Percentiles rank a stretch among this genome's conserved stretches.
Conservation (phyloP, 1,140 invertebrate genomes). For the Drosophila saltans region DNA sequence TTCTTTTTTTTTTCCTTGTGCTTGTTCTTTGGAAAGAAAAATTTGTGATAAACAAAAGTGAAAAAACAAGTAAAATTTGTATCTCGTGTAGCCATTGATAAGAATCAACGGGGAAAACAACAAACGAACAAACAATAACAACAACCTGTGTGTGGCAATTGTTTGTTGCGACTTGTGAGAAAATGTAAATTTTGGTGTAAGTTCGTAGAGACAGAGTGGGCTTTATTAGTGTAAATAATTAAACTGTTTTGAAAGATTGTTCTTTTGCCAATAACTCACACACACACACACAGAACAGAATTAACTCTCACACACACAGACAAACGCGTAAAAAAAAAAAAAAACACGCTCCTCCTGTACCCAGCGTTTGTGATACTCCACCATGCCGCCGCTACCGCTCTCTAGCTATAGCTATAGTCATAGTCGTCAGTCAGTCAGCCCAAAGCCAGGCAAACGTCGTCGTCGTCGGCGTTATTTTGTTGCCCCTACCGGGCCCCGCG, state of each 20-base stretch:
- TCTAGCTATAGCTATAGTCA: constrained; percentile 23
- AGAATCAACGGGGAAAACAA: constrained; percentile 34
- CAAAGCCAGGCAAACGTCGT: constrained; percentile 67
- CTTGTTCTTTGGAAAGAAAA: constrained; percentile 3
- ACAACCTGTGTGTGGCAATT: constrained; percentile 48
- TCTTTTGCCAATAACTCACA: constrained; percentile 31
- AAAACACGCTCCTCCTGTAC: constrained; percentile 78
- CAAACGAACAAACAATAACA: constrained; percentile 32
- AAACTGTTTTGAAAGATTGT: constrained; percentile 6
- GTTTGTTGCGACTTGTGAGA: constrained; percentile 18
- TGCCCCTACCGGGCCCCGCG: constrained; percentile 30
- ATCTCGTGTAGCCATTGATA: constrained; percentile 40
- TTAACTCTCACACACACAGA: constrained; percentile 38
- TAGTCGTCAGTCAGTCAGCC: constrained; percentile 51
- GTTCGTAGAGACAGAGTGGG: neutral
- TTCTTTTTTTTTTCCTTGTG: constrained; percentile 49
- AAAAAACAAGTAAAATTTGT: constrained; percentile 49
- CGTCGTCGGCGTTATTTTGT: constrained; percentile 59
- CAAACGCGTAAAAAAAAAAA: constrained; percentile 57
- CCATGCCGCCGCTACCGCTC: constrained; percentile 53
- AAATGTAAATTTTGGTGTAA: constrained; percentile 47
- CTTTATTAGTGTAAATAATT: neutral
- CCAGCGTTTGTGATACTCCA: constrained; percentile 59
- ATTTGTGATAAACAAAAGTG: constrained; percentile 40
- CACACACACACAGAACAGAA: constrained; percentile 38